Base-by-base conservation (phyloP, 2,797 vertebrate species). In the Amblyraja radiata region DNA sequence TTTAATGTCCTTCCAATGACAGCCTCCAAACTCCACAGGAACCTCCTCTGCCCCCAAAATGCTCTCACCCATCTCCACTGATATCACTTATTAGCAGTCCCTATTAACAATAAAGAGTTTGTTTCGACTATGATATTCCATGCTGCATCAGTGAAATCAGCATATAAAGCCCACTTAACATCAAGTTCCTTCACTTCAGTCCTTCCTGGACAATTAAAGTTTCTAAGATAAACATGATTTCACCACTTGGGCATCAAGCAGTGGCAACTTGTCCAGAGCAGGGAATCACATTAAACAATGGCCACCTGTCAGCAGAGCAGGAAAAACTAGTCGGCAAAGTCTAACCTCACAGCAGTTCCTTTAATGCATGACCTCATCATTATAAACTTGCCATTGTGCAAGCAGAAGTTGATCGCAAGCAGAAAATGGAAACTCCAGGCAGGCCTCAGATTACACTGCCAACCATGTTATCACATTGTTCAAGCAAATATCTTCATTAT, bases 281-380 rank as follows among this genome's bases (percentile, higher is more conserved):
- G 54, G 23, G 54, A 58, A 63, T 54, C 54, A 84, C 81, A n/a
- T 25, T n/a, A 39, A 6, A 73, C 32, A 91, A 39, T 91, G 68
- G 65, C 68, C 6, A 36, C 39, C 65, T 76, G 71, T 76, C 90
- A 92, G 71, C 36, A 32, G 86, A 16, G 65, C 90, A 92, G 68
- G 90, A 84, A 80, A 36, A 90, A 90, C 14, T 36, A 90, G 65
- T 73, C 3, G 23, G 32, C 68, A 68, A 73, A 92, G 76, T 58
- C 90, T n/a, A 76, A 92, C 73, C 90, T 73, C 61, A 23, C 88
- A 71, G 88, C 90, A 76, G 36, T 92, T 76, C 39, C 90, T 76
- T 36, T 58, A 28, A 74, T 68, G 71, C n/a, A 92, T n/a, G 23
- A 76, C 71, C 71, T 74, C 68, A 92, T 76, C n/a, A 21, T 74